Evolutionary conservation across 2,797 vertebrate species (phyloP).

Genomic region (Dipus sagitta): DNA sequence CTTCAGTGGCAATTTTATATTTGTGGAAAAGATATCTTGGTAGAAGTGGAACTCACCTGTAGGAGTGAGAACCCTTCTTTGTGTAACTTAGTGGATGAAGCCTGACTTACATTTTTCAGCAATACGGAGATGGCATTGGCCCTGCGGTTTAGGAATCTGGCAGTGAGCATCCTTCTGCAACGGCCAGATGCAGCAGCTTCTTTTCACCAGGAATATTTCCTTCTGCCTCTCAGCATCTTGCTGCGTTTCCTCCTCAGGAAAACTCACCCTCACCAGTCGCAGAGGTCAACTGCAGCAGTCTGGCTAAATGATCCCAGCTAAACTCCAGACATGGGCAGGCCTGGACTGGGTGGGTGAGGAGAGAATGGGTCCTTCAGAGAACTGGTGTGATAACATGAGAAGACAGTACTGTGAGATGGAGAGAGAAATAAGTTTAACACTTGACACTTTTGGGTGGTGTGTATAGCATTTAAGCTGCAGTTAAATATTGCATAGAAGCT

Average conservation of each 20-base stretch:
- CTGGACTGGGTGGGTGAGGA: not conserved
- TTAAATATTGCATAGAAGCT: not conserved
- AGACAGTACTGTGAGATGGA: not conserved
- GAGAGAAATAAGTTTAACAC: no score
- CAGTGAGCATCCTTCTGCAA: not conserved
- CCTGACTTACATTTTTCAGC: not conserved
- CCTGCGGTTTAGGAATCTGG: not conserved
- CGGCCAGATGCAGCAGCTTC: no score
- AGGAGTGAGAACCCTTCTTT: not conserved
- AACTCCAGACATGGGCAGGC: not conserved
- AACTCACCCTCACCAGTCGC: no score
- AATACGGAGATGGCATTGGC: not conserved
- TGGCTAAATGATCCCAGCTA: not conserved
- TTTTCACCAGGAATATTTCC: not conserved
- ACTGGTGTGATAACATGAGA: not conserved
- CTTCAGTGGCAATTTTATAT: not conserved
- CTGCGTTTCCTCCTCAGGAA: not conserved
- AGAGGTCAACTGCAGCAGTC: not conserved
- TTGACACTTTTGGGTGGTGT: not conserved
- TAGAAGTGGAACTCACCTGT: not conserved
- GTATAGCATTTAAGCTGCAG: not conserved
- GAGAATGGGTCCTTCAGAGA: not conserved
- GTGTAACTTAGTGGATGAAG: not conserved
- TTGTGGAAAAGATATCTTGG: not conserved
- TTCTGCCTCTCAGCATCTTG: not conserved